Percentiles rank a stretch among this genome's conserved stretches.
Evolutionary conservation across 2,888 invertebrate genomes (phyloP).

Genomic region (Diplazon laetatorius): DNA sequence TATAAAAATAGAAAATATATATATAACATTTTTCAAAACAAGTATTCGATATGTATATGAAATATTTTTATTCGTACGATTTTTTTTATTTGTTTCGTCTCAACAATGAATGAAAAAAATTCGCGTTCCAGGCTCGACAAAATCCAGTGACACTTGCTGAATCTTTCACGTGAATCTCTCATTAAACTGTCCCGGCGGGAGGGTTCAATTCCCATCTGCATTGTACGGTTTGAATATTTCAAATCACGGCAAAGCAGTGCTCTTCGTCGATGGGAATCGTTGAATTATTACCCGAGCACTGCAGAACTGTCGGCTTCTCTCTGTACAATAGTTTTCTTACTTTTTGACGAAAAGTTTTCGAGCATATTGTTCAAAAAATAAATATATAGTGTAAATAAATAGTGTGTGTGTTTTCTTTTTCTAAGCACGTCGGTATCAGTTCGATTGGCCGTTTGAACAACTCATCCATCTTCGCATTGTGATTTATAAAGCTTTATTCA

Average conservation of each 20-base stretch:
- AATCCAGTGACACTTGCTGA: background rate
- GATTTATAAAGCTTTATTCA: too few relatives aligned
- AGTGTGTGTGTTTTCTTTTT: too few relatives aligned
- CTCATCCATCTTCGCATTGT: too few relatives aligned
- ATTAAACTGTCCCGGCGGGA: constrained; percentile 9
- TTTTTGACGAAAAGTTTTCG: background rate
- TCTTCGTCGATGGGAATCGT: constrained; percentile 22
- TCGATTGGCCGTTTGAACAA: too few relatives aligned
- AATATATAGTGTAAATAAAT: too few relatives aligned
- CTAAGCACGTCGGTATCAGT: too few relatives aligned
- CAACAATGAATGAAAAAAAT: background rate
- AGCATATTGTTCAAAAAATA: background rate
- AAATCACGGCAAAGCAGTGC: constrained; percentile 24
- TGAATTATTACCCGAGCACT: constrained; percentile 42
- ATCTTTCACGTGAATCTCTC: constrained; percentile 19
- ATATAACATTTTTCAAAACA: background rate
- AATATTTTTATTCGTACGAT: background rate
- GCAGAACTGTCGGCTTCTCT: background rate
- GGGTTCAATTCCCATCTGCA: constrained; percentile 23
- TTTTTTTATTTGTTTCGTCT: background rate
- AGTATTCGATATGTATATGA: background rate
- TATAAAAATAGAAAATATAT: background rate
- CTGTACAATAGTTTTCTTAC: background rate
- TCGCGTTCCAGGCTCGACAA: background rate
- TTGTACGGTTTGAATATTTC: constrained; percentile 48